Base-by-base conservation (phyloP, 2,888 invertebrate species). In the Aphodius sticticus region DNA sequence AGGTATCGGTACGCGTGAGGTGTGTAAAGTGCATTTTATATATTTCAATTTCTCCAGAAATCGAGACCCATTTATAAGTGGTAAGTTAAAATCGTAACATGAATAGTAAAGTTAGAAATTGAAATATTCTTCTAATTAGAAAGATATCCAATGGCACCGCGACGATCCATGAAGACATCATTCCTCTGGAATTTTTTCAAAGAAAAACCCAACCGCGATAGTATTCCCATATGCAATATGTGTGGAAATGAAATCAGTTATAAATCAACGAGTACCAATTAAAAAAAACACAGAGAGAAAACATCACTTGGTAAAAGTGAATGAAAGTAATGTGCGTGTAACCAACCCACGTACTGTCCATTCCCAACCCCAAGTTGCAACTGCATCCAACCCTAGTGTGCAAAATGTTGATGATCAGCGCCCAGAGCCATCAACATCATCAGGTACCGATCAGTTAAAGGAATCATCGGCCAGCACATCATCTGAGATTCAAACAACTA, bases 241-340 rank as follows among this genome's bases (percentile, higher is more conserved):
- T 14, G 72, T 35, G 36, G 16, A 35, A 4, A 72, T 72, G 36
- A 72, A 35, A 26, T 72, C 26, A 72, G 72, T 72, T 72, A 72
- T 72, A 72, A 72, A 14, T 72, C 72, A 35, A 72, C 72, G 36
- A 72, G 5, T 5, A 72, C 26, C 36, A 72, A 72, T 72, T 72
- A 72, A 72, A 72, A 72, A 72, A 72, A 5, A 72, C 72, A 72
- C 14, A 35, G 26, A 72, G 36, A 72, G 72, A 72, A 72, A 72
- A 72, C 72, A 72, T 72, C 72, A 6, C 36, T 7, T 15, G 26
- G 36, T 72, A 35, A 35, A 26, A 72, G 26, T 72, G 72, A 72
- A 72, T 53, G 53, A 53, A 53, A 53, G 53, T 53, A 53, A 53
- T 53, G 53, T 53, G 2, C 53, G 53, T 53, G 53, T 53, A 53